phyloP scores from a whole-genome alignment of 2,113 vertebrate genomes.

The Rhegmatorhina hoffmannsi region DNA sequence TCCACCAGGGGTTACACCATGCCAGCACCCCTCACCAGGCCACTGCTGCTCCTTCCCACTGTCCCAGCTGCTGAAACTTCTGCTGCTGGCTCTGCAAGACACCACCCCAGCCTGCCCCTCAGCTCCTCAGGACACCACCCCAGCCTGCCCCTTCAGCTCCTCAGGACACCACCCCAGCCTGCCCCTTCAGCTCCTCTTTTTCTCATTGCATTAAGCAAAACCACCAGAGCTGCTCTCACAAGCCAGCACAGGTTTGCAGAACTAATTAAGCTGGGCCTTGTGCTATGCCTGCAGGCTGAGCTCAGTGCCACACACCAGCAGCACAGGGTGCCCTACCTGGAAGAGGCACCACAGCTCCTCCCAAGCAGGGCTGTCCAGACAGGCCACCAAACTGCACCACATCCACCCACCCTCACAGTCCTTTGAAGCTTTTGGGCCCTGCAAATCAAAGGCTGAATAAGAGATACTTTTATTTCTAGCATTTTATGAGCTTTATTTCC shows the following conservation, averaged over 20 bases:
- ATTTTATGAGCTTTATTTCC: background rate
- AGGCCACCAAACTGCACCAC: rapidly evolving
- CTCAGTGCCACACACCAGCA: rapidly evolving
- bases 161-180: rapidly evolving
- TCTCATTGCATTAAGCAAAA: background rate
- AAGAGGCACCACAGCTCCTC: background rate
- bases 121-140: too few species aligned
- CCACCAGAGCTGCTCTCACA: background rate
- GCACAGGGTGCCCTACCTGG: rapidly evolving
- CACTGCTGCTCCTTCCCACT: rapidly evolving
- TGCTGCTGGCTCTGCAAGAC: background rate
- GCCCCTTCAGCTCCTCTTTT: background rate
- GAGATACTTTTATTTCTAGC: background rate
- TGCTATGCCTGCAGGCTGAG: background rate
- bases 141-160: too few species aligned
- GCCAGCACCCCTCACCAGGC: background rate
- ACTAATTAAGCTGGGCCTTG: background rate
- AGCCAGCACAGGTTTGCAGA: background rate
- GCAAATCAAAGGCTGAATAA: background rate
- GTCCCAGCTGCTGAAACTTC: background rate
- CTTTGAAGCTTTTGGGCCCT: background rate
- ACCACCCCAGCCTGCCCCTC: too few species aligned
- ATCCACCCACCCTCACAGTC: background rate
- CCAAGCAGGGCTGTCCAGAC: background rate
- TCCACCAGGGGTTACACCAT: background rate